These are phyloP conservation scores for Cryptomyrus ogoouensis DNA, from an alignment of 2,113 vertebrate species.

Conservation along the genomic window DNA sequence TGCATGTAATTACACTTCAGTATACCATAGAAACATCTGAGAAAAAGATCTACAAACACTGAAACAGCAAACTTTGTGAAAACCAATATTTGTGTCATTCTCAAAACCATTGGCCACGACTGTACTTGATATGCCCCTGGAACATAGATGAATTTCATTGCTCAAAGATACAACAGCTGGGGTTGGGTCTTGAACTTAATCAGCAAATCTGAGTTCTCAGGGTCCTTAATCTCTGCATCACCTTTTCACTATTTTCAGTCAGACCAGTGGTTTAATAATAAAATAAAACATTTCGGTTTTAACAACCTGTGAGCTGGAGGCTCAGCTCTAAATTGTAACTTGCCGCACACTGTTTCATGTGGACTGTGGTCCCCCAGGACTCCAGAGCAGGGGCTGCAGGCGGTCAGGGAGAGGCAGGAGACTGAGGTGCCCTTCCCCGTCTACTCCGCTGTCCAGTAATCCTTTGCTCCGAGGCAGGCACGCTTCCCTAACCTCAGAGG, in stretches of 20 bases:
- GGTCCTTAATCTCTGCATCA: background rate
- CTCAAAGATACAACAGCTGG: background rate
- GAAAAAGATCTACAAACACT: too few relatives aligned
- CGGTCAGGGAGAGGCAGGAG: background rate
- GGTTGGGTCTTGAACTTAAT: background rate
- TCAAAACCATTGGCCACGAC: too few relatives aligned
- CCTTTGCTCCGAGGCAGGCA: background rate
- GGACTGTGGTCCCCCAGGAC: background rate
- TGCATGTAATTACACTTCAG: too few relatives aligned
- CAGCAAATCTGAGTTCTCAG: background rate
- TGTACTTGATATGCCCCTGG: background rate
- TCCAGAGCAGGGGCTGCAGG: background rate
- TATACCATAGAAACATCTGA: too few relatives aligned
- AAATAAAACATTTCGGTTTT: background rate
- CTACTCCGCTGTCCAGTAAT: background rate
- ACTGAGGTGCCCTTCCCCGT: background rate
- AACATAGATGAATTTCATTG: background rate
- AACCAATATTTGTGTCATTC: too few relatives aligned
- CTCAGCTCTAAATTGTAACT: background rate
- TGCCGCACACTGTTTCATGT: background rate
- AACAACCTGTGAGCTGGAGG: background rate
- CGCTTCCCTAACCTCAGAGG: background rate
- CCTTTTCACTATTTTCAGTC: background rate
- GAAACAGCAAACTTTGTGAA: too few relatives aligned
- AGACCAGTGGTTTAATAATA: background rate